Evolutionary conservation across 1,140 invertebrate species (phyloP).

Genomic region (Atopsyche davidsoni): DNA sequence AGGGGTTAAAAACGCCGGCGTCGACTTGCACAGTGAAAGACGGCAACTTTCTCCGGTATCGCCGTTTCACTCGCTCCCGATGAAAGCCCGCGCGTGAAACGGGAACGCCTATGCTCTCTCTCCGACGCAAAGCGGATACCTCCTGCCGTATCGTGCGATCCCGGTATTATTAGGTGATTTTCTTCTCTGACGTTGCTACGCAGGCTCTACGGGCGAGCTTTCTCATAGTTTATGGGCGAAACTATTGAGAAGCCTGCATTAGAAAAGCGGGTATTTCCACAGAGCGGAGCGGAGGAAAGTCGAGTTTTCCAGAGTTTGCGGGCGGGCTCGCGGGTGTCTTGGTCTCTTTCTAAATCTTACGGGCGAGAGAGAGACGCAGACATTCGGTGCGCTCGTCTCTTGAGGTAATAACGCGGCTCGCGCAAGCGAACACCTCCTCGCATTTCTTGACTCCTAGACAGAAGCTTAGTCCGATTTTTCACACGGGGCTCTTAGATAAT

Average conservation of each 20-base stretch:
- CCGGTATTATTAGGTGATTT: slow-evolving; percentile 22
- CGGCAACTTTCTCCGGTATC: no score
- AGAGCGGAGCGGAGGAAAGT: no score
- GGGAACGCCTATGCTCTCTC: slow-evolving; percentile 2
- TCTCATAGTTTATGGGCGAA: slow-evolving; percentile 14
- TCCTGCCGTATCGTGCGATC: slow-evolving; percentile 6
- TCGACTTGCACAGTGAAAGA: no score
- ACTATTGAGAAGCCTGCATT: slow-evolving; percentile 23
- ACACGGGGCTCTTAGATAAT: slow-evolving; percentile 30
- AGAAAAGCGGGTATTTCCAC: slow-evolving; percentile 24
- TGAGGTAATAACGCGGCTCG: background rate
- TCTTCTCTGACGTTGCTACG: slow-evolving; percentile 28
- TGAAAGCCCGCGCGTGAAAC: background rate
- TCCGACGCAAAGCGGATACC: background rate
- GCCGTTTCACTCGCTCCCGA: background rate
- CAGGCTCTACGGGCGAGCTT: background rate
- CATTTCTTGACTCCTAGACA: slow-evolving; percentile 18
- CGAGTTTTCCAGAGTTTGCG: slow-evolving; percentile 1
- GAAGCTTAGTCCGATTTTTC: slow-evolving; percentile 31
- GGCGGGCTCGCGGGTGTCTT: background rate
- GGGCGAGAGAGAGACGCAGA: slow-evolving; percentile 12
- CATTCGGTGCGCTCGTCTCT: background rate
- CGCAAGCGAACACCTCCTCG: slow-evolving; percentile 11
- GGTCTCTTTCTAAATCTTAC: background rate
- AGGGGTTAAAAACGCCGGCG: no score